Evolutionary conservation across 2,113 vertebrate genomes (phyloP).

Genomic region (Ictalurus punctatus): DNA sequence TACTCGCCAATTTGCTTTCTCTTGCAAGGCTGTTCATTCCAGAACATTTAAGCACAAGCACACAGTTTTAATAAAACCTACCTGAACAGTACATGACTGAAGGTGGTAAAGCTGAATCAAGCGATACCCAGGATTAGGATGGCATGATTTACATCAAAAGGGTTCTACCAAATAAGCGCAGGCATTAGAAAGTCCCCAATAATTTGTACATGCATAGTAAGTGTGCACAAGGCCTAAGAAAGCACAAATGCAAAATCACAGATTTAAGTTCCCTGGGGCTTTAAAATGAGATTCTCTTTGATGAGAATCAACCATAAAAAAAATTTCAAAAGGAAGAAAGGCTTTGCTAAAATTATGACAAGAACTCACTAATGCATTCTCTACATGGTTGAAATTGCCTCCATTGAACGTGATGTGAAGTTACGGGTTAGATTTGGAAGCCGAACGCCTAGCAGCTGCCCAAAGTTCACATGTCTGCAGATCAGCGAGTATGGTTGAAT

Average conservation of each 20-base stretch:
- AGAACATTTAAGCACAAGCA: background rate
- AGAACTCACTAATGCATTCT: slow-evolving; percentile 40
- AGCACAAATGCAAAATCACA: background rate
- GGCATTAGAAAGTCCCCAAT: background rate
- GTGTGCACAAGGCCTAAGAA: background rate
- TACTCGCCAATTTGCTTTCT: background rate
- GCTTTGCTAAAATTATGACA: slow-evolving; percentile 4
- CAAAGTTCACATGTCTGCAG: background rate
- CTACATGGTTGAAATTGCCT: slow-evolving; percentile 45
- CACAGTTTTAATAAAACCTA: background rate
- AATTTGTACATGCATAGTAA: background rate
- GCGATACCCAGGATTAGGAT: background rate
- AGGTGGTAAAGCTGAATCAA: background rate
- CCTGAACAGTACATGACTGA: background rate
- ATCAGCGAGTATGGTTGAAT: background rate
- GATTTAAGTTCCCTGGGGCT: background rate
- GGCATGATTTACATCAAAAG: background rate
- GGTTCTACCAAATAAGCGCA: background rate
- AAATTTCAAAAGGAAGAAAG: background rate
- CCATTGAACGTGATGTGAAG: slow-evolving; percentile 25
- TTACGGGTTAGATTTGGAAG: background rate
- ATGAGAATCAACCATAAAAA: too few species aligned
- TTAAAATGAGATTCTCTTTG: background rate
- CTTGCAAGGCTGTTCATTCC: too few species aligned
- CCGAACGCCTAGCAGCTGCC: slow-evolving; percentile 18